Evolutionary conservation across 1,140 invertebrate genomes (phyloP).

Genomic region (Papilio aristodemus): DNA sequence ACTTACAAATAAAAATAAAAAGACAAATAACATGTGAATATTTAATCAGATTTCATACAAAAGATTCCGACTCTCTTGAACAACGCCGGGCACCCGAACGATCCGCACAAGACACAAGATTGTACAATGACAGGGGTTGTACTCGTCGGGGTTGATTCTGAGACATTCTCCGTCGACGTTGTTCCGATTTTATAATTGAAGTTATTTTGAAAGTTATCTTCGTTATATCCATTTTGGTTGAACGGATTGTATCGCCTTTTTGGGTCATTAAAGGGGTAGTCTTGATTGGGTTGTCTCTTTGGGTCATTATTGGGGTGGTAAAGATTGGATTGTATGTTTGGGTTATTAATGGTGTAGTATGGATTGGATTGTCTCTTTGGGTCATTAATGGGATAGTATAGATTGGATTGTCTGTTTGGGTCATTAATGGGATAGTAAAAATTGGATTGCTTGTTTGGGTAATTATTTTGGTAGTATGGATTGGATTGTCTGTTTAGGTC

Average conservation of each 20-base stretch:
- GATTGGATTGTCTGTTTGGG: background rate
- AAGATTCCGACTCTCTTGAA: constrained; percentile 27
- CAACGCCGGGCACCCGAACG: constrained; percentile 31
- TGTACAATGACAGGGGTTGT: background rate
- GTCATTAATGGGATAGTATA: too few species aligned
- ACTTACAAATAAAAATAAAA: constrained; percentile 2
- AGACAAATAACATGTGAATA: background rate
- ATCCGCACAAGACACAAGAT: constrained; percentile 30
- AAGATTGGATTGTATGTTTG: too few species aligned
- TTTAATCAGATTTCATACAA: constrained; percentile 18
- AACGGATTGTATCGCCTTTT: background rate
- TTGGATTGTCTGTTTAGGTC: too few species aligned
- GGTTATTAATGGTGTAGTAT: too few species aligned
- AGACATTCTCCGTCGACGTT: constrained; percentile 13
- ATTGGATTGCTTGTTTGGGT: too few species aligned
- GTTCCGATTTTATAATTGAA: background rate
- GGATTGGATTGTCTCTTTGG: too few species aligned
- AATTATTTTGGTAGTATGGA: background rate
- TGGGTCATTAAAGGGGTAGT: background rate
- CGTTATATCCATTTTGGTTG: background rate
- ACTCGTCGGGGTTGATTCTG: background rate
- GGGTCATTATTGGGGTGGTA: background rate
- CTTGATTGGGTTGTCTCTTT: background rate
- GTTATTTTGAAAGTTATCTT: constrained; percentile 3
- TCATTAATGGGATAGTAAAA: too few species aligned